Base-by-base conservation (phyloP, 2,888 invertebrate species). In the Ophion obscuratus region DNA sequence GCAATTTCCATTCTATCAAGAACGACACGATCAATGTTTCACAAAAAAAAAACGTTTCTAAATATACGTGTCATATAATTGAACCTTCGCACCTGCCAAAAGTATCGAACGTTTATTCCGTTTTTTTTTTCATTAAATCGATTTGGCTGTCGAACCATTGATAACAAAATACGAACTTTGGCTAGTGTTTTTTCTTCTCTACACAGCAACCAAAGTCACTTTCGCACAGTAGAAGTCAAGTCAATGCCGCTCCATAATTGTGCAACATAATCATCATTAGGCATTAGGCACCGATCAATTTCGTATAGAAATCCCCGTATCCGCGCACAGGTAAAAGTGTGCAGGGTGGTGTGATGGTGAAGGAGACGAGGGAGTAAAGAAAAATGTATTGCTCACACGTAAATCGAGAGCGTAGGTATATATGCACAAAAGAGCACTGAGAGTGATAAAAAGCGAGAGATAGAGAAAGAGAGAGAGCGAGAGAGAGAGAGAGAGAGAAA, bases 341-440 rank as follows among this genome's bases (percentile, higher is more conserved):
- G 66, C 17, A 57, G 64, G 67, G 17, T 24, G 59, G 74, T 53
- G 61, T n/a, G 62, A 79, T 27, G 67, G 53, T 47, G 61, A n/a
- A 71, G 31, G 53, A 62, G 27, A 66, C 31, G 36, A 36, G 24
- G 24, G 67, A 67, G 76, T 77, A 61, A 59, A 74, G 66, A 73
- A 81, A 81, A 84, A 66, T 67, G 67, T 77, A 36, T 64, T 81
- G 77, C 73, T 77, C 73, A 57, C 61, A 70, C 80, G 71, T 14
- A 31, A 81, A 84, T 70, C 73, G 66, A 62, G 73, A 84, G 81
- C 70, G 77, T 81, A 77, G 76, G 73, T 66, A 76, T 47, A 73
- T 36, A 31, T 57, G 31, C 53, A 77, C 27, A 71, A 57, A 71
- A 77, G 76, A 70, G 40, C 61, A 62, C 20, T 74, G 74, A 61